phyloP scores from a whole-genome alignment of 2,888 invertebrate genomes.

The Athetis lepigone region DNA sequence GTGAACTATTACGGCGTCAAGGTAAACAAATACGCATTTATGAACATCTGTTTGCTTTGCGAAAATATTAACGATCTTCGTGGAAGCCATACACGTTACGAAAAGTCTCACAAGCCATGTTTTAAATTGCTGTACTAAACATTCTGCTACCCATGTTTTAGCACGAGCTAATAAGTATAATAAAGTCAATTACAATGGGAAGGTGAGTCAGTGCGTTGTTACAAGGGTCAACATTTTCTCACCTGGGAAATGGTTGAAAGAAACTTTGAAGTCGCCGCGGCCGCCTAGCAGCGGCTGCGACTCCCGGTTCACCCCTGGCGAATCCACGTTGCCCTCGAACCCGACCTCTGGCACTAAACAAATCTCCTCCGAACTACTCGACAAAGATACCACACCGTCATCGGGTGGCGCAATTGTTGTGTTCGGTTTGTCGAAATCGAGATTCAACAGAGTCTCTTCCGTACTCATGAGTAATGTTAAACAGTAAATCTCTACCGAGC shows the following conservation, averaged over 20 bases:
- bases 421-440: conserved; percentile 91
- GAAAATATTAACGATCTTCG: conserved; percentile 41
- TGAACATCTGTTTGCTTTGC: conserved; percentile 62
- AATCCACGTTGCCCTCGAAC: conserved; percentile 96
- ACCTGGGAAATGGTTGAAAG: conserved; percentile 97
- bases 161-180: conserved; percentile 60
- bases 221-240: conserved; percentile 58
- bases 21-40: conserved; percentile 68
- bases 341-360: conserved; percentile 95
- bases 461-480: conserved; percentile 91
- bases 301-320: conserved; percentile 96
- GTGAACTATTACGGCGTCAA: conserved; percentile 63
- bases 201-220: conserved; percentile 67
- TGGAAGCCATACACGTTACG: conserved; percentile 72
- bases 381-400: conserved; percentile 91
- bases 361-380: conserved; percentile 92
- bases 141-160: conserved; percentile 46
- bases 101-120: conserved; percentile 74
- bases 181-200: conserved; percentile 59
- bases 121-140: conserved; percentile 35
- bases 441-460: conserved; percentile 91
- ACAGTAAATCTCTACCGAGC: conserved; percentile 84
- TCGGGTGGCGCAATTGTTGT: conserved; percentile 86
- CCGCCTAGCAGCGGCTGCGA: conserved; percentile 98
- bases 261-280: conserved; percentile 93